Evolutionary conservation across 2,797 vertebrate species (phyloP), one percentile per base, ranked within the genome.

Genomic region (Apogon talboti): DNA sequence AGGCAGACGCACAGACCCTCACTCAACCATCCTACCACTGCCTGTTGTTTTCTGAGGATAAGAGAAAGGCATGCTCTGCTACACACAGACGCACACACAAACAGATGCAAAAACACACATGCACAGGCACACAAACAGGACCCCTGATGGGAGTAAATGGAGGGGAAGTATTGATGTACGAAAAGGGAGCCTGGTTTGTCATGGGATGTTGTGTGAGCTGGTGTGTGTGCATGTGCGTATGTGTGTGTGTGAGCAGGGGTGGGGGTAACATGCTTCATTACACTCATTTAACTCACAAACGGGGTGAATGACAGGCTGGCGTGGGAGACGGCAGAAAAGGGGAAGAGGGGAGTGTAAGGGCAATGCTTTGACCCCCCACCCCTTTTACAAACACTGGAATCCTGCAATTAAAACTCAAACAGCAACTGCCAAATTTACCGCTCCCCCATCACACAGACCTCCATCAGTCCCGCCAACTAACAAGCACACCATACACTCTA

Each of bases 241-340:
- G 74, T 50, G 30, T 61, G 37, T 52, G 49, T 71, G 70, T 68
- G 56, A 43, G 64, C 45, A 16, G 47, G 50, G 48, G 71, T 68
- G 56, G 75, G 78, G 87, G 72, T 72, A 85, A 72, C 86, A 91
- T 66, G 90, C 90, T 92, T 92, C 90, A 92, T 92, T 93, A 93
- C 86, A 83, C 89, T 91, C 88, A 92, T 91, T 89, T 91, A 91
- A 92, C 87, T 90, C 88, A 87, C 88, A 93, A 92, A 89, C 86
- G 33, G 84, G 84, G 82, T 91, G 89, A 92, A 89, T 91, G 90
- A 90, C 88, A 89, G 87, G 82, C 87, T 83, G 83, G 86, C 87
- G 87, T 90, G 90, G 89, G 88, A 89, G 89, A 85, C 47, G 73
- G 81, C 82, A 78, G 81, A 60, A 77, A 72, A 74, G 83, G 62